These are phyloP conservation scores for Cotesia chilonis DNA, from an alignment of 1,140 invertebrate genomes.

Conservation along the genomic window DNA sequence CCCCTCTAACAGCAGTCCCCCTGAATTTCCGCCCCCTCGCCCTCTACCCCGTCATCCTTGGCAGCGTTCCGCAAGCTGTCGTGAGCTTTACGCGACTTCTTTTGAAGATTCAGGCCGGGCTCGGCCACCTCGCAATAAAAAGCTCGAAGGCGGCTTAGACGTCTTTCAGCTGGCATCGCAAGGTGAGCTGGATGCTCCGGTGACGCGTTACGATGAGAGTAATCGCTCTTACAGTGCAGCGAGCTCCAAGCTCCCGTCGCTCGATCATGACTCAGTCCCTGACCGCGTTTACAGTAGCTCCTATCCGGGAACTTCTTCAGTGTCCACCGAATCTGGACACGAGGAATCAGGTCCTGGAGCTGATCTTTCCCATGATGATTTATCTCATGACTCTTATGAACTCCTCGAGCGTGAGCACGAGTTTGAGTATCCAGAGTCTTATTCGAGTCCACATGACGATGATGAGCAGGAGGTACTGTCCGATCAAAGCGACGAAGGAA, in stretches of 20 bases:
- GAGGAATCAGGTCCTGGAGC: constrained; percentile 66
- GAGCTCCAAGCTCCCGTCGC: constrained; percentile 68
- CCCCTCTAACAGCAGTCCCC: constrained; percentile 67
- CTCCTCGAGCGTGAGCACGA: constrained; percentile 75
- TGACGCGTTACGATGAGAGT: constrained; percentile 80
- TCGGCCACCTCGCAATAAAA: constrained; percentile 58
- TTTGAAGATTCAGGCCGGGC: constrained; percentile 75
- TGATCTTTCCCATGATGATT: constrained; percentile 81
- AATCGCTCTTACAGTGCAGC: constrained; percentile 70
- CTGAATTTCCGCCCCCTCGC: constrained; percentile 61
- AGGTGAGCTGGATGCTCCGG: constrained; percentile 74
- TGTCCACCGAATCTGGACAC: constrained; percentile 71
- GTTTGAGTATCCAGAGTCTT: constrained; percentile 62
- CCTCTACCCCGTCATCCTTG: constrained; percentile 68
- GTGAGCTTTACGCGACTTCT: constrained; percentile 77
- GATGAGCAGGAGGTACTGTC: constrained; percentile 50
- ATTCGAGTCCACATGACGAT: constrained; percentile 57
- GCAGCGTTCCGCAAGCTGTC: constrained; percentile 82
- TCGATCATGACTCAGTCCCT: constrained; percentile 71
- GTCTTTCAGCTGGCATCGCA: constrained; percentile 61
- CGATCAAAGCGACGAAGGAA: constrained; percentile 61
- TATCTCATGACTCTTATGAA: constrained; percentile 90
- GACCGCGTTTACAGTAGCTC: constrained; percentile 82
- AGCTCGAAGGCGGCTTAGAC: constrained; percentile 41
- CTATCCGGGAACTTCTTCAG: constrained; percentile 80